These are phyloP conservation scores for Escarpia spicata DNA, from an alignment of 2,888 invertebrate species.

Conservation along the genomic window DNA sequence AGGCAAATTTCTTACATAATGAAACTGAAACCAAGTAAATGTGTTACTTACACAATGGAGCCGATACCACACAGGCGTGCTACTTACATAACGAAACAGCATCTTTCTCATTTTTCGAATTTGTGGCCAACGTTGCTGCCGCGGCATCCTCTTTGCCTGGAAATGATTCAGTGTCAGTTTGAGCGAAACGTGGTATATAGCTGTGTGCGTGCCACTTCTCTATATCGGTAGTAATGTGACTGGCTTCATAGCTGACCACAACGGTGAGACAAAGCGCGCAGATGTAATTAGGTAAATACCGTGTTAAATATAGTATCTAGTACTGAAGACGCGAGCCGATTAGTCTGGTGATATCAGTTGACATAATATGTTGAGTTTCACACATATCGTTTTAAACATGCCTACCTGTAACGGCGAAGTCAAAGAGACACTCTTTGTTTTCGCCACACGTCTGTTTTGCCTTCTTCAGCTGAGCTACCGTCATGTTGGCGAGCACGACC, in stretches of 20 bases:
- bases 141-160: not conserved
- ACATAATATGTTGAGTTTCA: not conserved
- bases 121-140: not conserved
- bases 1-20: too few species aligned
- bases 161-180: not conserved
- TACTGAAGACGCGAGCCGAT: not conserved
- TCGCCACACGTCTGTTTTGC: not conserved
- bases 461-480: not conserved
- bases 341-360: not conserved
- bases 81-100: not conserved
- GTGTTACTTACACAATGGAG: not conserved
- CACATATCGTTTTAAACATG: conserved; percentile 72
- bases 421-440: not conserved
- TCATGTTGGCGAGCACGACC: conserved; percentile 18
- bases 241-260: too few species aligned
- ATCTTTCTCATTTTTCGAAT: not conserved
- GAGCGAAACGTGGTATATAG: not conserved
- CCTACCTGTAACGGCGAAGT: conserved; percentile 68
- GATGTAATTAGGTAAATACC: not conserved
- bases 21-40: too few species aligned
- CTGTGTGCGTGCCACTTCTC: not conserved
- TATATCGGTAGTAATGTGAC: not conserved
- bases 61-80: too few species aligned
- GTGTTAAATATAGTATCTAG: too few species aligned
- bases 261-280: not conserved